Evolutionary conservation across 2,888 invertebrate genomes (phyloP), one percentile per base, ranked within the genome.

Genomic region (Meghimatium bilineatum): DNA sequence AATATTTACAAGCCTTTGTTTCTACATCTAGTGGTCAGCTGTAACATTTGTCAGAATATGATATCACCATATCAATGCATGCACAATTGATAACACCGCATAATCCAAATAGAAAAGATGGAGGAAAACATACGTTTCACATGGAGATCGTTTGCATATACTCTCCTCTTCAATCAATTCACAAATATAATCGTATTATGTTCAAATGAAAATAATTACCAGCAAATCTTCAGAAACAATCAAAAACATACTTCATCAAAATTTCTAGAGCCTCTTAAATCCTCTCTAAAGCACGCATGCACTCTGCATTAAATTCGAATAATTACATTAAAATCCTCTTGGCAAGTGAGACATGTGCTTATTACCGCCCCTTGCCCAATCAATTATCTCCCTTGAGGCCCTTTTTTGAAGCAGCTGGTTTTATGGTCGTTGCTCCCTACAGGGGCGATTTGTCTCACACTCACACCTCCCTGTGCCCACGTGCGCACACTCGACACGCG

Each of bases 241-340:
- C 26, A 49, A 44, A 72, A 72, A 29, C 29, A 26, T 49, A 72
- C 44, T 72, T 49, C 72, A 72, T 72, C 72, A n/a, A 44, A 23
- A 36, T 36, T 26, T 29, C 12, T 17, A 32, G 38, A 32, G 69
- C 20, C 26, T n/a, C 36, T 82, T 74, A 63, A 82, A 36, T 36
- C 38, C 34, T 20, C 82, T 36, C 36, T 29, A 29, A 36, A 6
- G 60, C 66, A 49, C 49, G 44, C 66, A 29, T 44, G 76, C n/a
- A 17, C 67, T 36, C 44, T 38, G 66, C 78, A 38, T 78, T 78
- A 78, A 80, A 80, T 56, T 80, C 80, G 14, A 69, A 79, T 79
- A 79, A 79, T 79, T 38, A 72, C 49, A 80, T 80, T 80, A 71
- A 80, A 80, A 80, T 80, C 80, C 80, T 69, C 72, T 80, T 72